Evolutionary conservation across 30 jellyfish, hydroid and myxozoan species (phyloP).

Genomic region (Clytia hemisphaerica): DNA sequence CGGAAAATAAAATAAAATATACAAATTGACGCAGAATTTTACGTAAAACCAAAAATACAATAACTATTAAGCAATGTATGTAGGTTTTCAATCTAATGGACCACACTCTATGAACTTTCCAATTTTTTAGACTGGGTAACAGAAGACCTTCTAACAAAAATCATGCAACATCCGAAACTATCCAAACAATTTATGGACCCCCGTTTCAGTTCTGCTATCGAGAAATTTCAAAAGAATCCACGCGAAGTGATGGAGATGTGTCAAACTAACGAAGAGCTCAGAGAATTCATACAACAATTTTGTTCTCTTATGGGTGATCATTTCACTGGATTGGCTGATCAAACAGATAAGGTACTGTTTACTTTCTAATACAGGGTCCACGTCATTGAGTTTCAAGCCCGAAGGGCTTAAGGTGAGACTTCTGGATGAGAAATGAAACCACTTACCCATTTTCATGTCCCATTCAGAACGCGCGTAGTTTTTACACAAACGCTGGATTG

Average conservation of each 20-base stretch:
- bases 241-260: slow-evolving; percentile 38
- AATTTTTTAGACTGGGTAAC: slow-evolving; percentile 53
- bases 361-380: too few species aligned
- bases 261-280: slow-evolving; percentile 50
- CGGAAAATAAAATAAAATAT: too few species aligned
- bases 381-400: too few species aligned
- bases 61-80: too few species aligned
- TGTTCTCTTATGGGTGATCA: slow-evolving; percentile 64
- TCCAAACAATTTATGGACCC: slow-evolving; percentile 56
- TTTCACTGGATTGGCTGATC: slow-evolving; percentile 20
- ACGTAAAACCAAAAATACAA: too few species aligned
- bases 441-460: too few species aligned
- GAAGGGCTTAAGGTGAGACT: too few species aligned
- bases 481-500: too few species aligned
- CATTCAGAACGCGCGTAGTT: too few species aligned
- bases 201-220: slow-evolving; percentile 43
- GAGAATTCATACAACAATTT: slow-evolving; percentile 50
- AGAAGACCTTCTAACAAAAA: slow-evolving; percentile 48
- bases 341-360: too few species aligned
- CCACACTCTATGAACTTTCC: neutral
- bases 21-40: too few species aligned
- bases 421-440: too few species aligned
- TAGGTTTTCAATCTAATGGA: neutral
- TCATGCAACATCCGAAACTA: slow-evolving; percentile 47
- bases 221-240: slow-evolving; percentile 56